Base-by-base conservation (phyloP, 2,797 vertebrate genomes). In the Enteromius mattozi region DNA sequence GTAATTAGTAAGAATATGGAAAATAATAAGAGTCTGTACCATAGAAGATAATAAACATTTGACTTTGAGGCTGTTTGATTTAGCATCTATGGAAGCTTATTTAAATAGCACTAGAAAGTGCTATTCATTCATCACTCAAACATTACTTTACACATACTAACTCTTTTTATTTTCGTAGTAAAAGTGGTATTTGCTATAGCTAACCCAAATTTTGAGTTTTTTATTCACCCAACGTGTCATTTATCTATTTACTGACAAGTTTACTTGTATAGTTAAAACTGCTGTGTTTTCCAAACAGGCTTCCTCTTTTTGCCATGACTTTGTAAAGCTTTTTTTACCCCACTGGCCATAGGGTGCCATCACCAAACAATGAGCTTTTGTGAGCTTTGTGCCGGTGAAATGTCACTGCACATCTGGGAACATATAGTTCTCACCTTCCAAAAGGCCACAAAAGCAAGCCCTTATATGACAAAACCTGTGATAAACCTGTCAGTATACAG, bases 351-450 rank as follows among this genome's bases (percentile, higher is more conserved):
- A 35, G 13, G 40, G 69, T 27, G 63, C 54, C 56, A 72, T 79
- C 17, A 37, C 13, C 77, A 65, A 66, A 86, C 81, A 80, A 61
- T 76, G 61, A 42, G 63, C 77, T 74, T 85, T 87, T 72, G n/a
- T 84, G 35, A 78, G 30, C 45, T 56, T n/a, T 72, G 66, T 78
- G 16, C 37, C 4, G 8, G 65, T 14, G 33, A 82, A 86, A 86
- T 82, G 85, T 82, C 74, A 83, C 59, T 79, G 24, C 51, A 59
- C 72, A 59, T 86, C 75, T 47, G 74, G 47, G 49, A 74, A 78
- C 12, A 54, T 78, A 77, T 79, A n/a, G 54, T 13, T 51, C 8
- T 42, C 21, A 75, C 16, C 47, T 66, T 83, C 40, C n/a, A 76
- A 76, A 76, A 76, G 45, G 16, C 9, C 9, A 54, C n/a, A 10